Base-by-base conservation (phyloP, 2,113 vertebrate species). In the Malurus alboscapulatus region DNA sequence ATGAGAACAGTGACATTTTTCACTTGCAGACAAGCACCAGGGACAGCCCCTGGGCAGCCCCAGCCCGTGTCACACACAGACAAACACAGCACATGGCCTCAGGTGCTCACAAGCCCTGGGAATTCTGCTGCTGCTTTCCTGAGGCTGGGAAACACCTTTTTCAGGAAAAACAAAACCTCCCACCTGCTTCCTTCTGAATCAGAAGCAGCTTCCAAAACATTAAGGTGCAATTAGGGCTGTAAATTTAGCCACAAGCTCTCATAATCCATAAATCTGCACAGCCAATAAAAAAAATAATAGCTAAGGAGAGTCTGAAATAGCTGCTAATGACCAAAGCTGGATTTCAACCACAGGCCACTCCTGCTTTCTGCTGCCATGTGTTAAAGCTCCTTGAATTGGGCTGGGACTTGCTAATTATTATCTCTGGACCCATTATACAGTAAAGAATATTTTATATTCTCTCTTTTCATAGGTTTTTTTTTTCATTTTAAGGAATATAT, bases 271-370 rank as follows among this genome's bases (percentile, higher is more conserved):
- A 96, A 80, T 76, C 71, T 94, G 84, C 84, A 87, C 47, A 78
- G 88, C 87, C 85, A 93, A 87, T 90, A 92, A 92, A 97, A 97
- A 97, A 96, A 79, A 71, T 88, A 96, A 93, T 53, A 90, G 69
- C 81, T 77, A 78, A 86, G 71, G 83, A 90, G 57, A 67, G 34
- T 45, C 80, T 1, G 2, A 77, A 94, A 74, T 55, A 76, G 66
- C 73, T 15, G 4, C 84, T 91, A 92, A 96, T 87, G 84, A 86
- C 93, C 88, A 34, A 91, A 90, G 71, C 45, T 83, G 24, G 77
- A 87, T 90, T 94, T 96, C 85, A 94, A 57, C 29, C 62, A 84
- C 55, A 34, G 68, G 68, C 73, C 48, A 81, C 47, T 84, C 59
- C 84, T 76, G 24, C 47, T 44, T 87, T 47, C 80, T 91, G 34